phyloP scores from a whole-genome alignment of 2,888 invertebrate species.

The Corbicula japonica region DNA sequence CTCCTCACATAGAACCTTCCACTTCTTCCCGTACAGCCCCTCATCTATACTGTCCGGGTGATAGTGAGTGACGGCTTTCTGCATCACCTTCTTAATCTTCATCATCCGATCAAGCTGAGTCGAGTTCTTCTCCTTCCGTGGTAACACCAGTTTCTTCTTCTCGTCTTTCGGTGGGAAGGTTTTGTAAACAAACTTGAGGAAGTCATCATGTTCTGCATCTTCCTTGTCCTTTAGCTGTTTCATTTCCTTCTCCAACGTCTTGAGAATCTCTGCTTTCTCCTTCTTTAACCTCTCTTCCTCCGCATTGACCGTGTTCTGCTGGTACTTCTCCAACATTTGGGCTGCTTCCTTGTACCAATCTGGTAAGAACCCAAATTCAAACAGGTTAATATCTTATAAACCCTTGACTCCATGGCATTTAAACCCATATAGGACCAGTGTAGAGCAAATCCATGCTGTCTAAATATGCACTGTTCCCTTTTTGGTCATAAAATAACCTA shows the following conservation, averaged over 20 bases:
- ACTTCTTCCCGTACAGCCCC: slow-evolving; percentile 64
- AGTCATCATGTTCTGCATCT: slow-evolving; percentile 42
- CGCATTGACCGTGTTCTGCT: slow-evolving; percentile 58
- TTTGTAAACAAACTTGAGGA: slow-evolving; percentile 67
- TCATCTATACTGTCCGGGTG: slow-evolving; percentile 73
- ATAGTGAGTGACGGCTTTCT: slow-evolving; percentile 71
- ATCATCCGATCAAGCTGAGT: slow-evolving; percentile 16
- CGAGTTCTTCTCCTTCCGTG: slow-evolving; percentile 40
- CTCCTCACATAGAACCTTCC: slow-evolving; percentile 74
- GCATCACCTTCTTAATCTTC: slow-evolving; percentile 51
- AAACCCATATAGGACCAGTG: too few species aligned
- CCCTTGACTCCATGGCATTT: too few species aligned
- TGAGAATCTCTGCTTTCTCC: slow-evolving; percentile 50
- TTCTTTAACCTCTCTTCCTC: slow-evolving; percentile 59
- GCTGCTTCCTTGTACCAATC: slow-evolving; percentile 71
- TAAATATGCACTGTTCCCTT: too few species aligned
- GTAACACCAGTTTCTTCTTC: slow-evolving; percentile 47
- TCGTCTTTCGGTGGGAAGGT: slow-evolving; percentile 68
- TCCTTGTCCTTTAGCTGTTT: slow-evolving; percentile 56
- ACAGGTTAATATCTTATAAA: not conserved
- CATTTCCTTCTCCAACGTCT: slow-evolving; percentile 51
- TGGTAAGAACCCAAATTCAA: slow-evolving; percentile 36
- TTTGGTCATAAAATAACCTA: too few species aligned
- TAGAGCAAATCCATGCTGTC: too few species aligned
- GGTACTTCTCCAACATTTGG: slow-evolving; percentile 60